Evolutionary conservation across 2,888 invertebrate species (phyloP).

Genomic region (Phortica okadai): DNA sequence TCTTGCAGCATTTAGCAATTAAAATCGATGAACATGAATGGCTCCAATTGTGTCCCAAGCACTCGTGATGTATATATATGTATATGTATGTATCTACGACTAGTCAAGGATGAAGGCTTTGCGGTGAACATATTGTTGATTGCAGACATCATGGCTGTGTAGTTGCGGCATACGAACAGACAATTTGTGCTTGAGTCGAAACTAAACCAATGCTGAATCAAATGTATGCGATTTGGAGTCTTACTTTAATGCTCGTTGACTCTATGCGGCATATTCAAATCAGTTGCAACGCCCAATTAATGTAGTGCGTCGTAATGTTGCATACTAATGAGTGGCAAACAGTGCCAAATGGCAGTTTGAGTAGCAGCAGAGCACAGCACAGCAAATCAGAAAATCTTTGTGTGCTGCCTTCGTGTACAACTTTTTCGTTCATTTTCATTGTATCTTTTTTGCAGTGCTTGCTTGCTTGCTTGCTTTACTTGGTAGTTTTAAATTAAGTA

Average conservation of each 20-base stretch:
- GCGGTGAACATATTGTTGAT: no score
- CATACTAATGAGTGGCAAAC: slow-evolving; percentile 64
- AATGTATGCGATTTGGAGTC: slow-evolving; percentile 49
- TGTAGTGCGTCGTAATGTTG: slow-evolving; percentile 67
- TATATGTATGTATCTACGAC: no score
- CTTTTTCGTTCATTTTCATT: no score
- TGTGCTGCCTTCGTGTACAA: no score
- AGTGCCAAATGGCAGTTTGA: slow-evolving; percentile 27
- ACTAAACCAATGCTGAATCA: slow-evolving; percentile 22
- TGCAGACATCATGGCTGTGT: background rate
- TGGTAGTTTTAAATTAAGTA: background rate
- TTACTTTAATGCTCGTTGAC: slow-evolving; percentile 35
- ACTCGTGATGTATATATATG: background rate
- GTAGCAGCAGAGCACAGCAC: slow-evolving; percentile 12
- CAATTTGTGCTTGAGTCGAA: background rate
- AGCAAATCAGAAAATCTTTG: background rate
- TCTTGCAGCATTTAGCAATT: slow-evolving; percentile 49
- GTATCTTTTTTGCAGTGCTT: background rate
- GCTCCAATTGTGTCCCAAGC: background rate
- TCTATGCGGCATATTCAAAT: slow-evolving; percentile 62
- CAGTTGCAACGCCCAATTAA: slow-evolving; percentile 72
- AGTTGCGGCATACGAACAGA: background rate
- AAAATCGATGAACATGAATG: slow-evolving; percentile 52
- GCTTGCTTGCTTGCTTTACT: background rate
- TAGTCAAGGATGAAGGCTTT: no score